Evolutionary conservation across 2,113 vertebrate genomes (phyloP).

Genomic region (Nematolebias whitei): DNA sequence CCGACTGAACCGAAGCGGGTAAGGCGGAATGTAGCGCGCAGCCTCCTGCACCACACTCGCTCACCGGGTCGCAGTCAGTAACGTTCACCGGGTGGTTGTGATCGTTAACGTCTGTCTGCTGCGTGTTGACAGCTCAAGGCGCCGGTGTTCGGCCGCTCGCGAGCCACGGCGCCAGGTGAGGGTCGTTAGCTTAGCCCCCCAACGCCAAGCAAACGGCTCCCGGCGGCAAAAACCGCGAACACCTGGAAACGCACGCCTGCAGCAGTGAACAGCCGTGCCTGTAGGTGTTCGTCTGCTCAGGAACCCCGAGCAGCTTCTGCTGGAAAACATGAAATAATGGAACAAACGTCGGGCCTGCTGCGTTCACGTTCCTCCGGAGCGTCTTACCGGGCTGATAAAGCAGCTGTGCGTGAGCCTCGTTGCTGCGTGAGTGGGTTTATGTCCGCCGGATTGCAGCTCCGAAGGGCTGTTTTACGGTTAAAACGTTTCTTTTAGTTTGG

Average conservation of each 20-base stretch:
- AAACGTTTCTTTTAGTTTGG: neutral
- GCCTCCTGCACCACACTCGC: neutral
- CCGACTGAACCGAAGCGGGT: conserved; percentile 57
- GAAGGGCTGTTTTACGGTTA: rapidly evolving
- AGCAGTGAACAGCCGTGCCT: neutral
- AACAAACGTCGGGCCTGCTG: conserved; percentile 57
- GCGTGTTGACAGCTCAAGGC: conserved; percentile 47
- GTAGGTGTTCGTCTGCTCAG: neutral
- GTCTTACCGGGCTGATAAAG: neutral
- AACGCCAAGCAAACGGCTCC: conserved; percentile 14
- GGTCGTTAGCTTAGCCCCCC: conserved; percentile 63
- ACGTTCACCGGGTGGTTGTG: neutral
- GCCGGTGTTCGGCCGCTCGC: conserved; percentile 63
- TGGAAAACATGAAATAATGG: conserved; percentile 19
- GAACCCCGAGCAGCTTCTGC: neutral
- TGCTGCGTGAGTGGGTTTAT: neutral
- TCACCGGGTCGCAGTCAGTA: neutral
- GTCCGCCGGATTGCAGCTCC: conserved; percentile 4
- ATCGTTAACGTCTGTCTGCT: conserved; percentile 32
- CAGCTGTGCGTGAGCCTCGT: neutral
- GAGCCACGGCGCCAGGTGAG: conserved; percentile 39
- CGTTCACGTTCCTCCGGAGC: neutral
- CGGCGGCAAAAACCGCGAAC: too few species aligned
- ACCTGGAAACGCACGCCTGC: too few species aligned
- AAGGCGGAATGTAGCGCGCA: conserved; percentile 55